Evolutionary conservation across 2,113 vertebrate species (phyloP).

Genomic region (Saimiri boliviensis): DNA sequence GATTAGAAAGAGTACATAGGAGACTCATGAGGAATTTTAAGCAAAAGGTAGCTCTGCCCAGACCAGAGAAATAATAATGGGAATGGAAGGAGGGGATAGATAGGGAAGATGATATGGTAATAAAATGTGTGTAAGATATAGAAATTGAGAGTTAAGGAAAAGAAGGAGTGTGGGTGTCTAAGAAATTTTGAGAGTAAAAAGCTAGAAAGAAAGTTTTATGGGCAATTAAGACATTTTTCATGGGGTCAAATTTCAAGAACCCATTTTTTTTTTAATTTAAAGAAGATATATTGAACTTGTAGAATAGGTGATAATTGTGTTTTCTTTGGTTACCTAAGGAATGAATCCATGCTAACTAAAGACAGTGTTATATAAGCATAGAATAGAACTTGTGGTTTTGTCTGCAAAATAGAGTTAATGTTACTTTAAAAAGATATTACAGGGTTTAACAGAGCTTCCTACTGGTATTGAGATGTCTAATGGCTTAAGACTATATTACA

Average conservation of each 20-base stretch:
- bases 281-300: neutral
- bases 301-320: neutral
- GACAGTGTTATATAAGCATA: neutral
- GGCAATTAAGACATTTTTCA: neutral
- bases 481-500: neutral
- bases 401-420: neutral
- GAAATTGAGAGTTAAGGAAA: neutral
- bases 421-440: constrained; percentile 21
- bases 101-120: neutral
- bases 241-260: neutral
- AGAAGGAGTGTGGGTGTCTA: neutral
- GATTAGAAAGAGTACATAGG: neutral
- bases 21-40: neutral
- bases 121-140: neutral
- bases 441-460: constrained; percentile 3
- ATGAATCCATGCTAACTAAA: neutral
- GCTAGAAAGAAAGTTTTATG: neutral
- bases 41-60: neutral
- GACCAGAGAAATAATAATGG: neutral
- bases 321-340: constrained; percentile 11
- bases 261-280: neutral
- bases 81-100: neutral
- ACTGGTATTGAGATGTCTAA: neutral
- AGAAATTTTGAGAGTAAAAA: neutral
- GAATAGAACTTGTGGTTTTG: neutral